Evolutionary conservation across 2,888 invertebrate genomes (phyloP), one percentile per base, ranked within the genome.

Genomic region (Pristionchus fissidentatus): DNA sequence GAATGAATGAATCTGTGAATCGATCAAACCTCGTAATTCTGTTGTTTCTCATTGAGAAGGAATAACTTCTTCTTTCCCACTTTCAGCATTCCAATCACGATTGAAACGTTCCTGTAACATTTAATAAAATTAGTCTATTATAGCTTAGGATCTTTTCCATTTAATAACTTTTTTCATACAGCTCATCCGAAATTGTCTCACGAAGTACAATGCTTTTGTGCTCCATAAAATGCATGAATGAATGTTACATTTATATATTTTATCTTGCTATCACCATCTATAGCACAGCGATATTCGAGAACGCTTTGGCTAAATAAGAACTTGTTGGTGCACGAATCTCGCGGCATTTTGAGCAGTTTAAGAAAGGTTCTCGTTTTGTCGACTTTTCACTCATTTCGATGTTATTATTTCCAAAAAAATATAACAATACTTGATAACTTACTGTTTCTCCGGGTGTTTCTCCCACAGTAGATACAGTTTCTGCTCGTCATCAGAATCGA

Each of bases 51-150:
- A 84, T 91, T 87, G 10, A 86, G 86, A 19, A 91, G 85, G 93
- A 96, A 98, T 83, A 98, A 94, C 91, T 96, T 95, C 94, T 97
- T 98, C 87, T 94, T 94, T 43, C 97, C 97, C 75, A 97, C 95
- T 94, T 97, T 98, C 87, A 98, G 93, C 90, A 97, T 94, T 0
- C 97, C 98, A 77, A 96, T 84, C n/a, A 90, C 57, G 1, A 85
- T 26, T 46, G 87, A 87, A 35, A 70, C 55, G 78, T 83, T 85
- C 60, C 90, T 89, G 85, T 70, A 87, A 52, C 5, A 26, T 15
- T 35, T 66, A 22, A 8, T 13, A n/a, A n/a, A n/a, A n/a, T n/a
- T n/a, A n/a, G n/a, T n/a, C n/a, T n/a, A n/a, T n/a, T n/a, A n/a
- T n/a, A 15, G 10, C 19, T 49, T 15, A 15, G 10, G 19, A 49